Evolutionary conservation across 2,888 invertebrate genomes (phyloP).

Genomic region (Thecophora atra): DNA sequence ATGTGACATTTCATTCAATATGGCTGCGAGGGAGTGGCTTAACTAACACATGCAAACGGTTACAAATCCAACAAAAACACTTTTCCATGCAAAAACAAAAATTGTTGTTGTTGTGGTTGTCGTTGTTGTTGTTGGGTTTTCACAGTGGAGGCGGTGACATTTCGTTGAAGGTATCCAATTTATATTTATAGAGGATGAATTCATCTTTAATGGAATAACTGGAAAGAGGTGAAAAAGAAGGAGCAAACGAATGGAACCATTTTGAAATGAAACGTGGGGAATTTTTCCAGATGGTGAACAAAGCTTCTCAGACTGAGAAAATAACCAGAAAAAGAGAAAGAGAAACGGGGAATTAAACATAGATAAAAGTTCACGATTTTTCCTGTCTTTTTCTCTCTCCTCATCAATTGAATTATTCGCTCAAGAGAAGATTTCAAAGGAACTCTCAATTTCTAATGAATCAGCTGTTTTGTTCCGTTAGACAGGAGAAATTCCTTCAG

Average conservation of each 20-base stretch:
- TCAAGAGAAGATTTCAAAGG: no score
- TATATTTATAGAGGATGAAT: neutral
- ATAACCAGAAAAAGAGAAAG: neutral
- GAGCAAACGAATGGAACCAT: neutral
- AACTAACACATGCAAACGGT: constrained; percentile 31
- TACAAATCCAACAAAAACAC: constrained; percentile 1
- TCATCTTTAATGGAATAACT: neutral
- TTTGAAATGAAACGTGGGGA: neutral
- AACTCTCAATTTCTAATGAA: no score
- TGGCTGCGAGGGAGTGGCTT: constrained; percentile 66
- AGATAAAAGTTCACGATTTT: no score
- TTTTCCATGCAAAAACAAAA: neutral
- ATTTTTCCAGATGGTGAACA: no score
- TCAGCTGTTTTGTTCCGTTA: no score
- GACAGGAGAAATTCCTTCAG: no score
- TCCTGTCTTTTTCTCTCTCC: no score
- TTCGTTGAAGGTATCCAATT: constrained; percentile 20
- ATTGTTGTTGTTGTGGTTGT: neutral
- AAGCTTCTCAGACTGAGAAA: no score
- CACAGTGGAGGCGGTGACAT: constrained; percentile 38
- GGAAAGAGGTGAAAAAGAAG: neutral
- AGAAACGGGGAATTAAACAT: no score
- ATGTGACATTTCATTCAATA: constrained; percentile 52
- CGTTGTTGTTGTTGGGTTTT: constrained; percentile 15
- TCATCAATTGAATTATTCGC: no score